Evolutionary conservation across 2,888 invertebrate genomes (phyloP), one percentile per base, ranked within the genome.

Genomic region (Protonemura montana): DNA sequence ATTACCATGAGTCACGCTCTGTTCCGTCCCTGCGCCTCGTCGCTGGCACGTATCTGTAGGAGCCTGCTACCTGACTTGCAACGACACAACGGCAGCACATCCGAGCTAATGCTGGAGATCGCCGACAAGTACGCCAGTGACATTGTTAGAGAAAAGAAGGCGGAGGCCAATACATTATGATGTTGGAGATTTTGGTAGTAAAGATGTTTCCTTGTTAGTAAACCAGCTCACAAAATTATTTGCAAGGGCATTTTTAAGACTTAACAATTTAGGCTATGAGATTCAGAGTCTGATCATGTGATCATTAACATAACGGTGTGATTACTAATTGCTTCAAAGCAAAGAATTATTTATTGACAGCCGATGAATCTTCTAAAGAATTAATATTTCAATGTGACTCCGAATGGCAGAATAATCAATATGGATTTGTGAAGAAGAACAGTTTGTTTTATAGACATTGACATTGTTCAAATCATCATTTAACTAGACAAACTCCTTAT

Each of bases 91-190:
- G 92, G 93, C 0, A 95, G 95, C 88, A 95, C 96, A 0, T 95
- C 95, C 35, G 96, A 96, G 89, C 94, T 94, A 0, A 94, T 97
- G 94, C 92, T 96, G 86, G 94, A 94, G 93, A 88, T 91, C n/a
- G 91, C 91, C n/a, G 91, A 91, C 28, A 16, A 86, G 82, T 85
- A 87, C 35, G 85, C 87, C 10, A 76, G 27, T 7, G 82, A 85
- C 25, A 77, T 87, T n/a, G 59, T 87, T 27, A 85, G 30, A 27
- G 78, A 85, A 59, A 76, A 80, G 21, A 25, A 81, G 30, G 35
- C 26, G 30, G 76, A 35, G 21, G n/a, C n/a, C 21, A 25, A 16
- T 28, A 16, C n/a, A 10, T 76, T 78, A 41, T 78, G 25, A 78
- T 78, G 77, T 76, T 77, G 16, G 35, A 35, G 35, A 35, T 35